A percentile compares a stretch with the other conserved stretches of the same genome.
Evolutionary conservation across 2,888 invertebrate species (phyloP).

Genomic region (Disparrhopalites patrizii): DNA sequence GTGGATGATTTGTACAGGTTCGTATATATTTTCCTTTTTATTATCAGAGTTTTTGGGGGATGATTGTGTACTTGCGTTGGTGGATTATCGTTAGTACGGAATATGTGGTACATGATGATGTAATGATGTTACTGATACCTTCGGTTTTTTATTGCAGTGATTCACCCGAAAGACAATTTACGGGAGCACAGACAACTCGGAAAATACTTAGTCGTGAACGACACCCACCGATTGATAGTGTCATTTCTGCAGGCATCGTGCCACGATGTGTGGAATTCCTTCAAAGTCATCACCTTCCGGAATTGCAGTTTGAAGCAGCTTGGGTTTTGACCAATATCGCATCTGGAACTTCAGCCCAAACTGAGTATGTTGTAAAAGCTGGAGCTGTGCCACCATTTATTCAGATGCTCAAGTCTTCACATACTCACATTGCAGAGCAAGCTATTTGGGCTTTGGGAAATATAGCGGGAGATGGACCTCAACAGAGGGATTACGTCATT

Average conservation of each 20-base stretch:
- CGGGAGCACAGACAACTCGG: conserved; percentile 74
- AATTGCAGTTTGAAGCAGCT: conserved; percentile 88
- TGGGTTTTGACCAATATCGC: conserved; percentile 98
- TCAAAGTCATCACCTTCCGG: conserved; percentile 56
- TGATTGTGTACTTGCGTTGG: no score
- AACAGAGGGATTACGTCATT: conserved; percentile 76
- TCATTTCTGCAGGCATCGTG: conserved; percentile 79
- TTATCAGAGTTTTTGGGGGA: no score
- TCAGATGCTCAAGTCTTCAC: conserved; percentile 63
- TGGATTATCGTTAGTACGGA: no score
- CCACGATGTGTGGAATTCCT: conserved; percentile 76
- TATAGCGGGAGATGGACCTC: conserved; percentile 85
- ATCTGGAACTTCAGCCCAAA: conserved; percentile 88
- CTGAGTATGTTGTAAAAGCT: conserved; percentile 75
- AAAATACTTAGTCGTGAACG: conserved; percentile 82
- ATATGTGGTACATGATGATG: no score
- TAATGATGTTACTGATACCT: no score
- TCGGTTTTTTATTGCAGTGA: conserved; percentile 25
- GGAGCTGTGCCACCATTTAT: conserved; percentile 84
- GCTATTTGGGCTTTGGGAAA: conserved; percentile 98
- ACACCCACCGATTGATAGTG: conserved; percentile 83
- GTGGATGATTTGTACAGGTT: conserved; percentile 51
- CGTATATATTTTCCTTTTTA: no score
- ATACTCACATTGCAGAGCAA: conserved; percentile 75
- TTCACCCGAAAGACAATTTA: conserved; percentile 31